Evolutionary conservation across 2,888 invertebrate genomes (phyloP).

Genomic region (Drepana falcataria): DNA sequence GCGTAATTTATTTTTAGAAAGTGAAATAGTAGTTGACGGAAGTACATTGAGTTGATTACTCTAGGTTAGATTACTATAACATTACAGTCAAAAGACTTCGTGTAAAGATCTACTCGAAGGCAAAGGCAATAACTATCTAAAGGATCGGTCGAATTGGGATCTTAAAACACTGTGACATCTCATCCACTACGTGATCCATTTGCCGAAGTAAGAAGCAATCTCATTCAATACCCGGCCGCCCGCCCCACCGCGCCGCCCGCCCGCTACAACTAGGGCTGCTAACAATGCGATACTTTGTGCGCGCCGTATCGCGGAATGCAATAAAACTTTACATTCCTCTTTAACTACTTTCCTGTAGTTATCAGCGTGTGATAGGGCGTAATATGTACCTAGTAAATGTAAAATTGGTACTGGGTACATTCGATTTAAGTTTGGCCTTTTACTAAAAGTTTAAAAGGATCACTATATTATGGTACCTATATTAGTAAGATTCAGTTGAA

Average conservation of each 20-base stretch:
- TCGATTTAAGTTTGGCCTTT: slow-evolving; percentile 22
- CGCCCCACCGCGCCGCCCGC: slow-evolving; percentile 28
- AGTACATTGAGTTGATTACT: background rate
- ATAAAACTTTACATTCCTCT: slow-evolving; percentile 74
- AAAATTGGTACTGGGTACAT: slow-evolving; percentile 15
- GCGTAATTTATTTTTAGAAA: background rate
- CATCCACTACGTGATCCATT: slow-evolving; percentile 80
- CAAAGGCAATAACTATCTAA: slow-evolving; percentile 44
- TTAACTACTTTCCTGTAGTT: slow-evolving; percentile 71
- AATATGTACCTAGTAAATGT: slow-evolving; percentile 22
- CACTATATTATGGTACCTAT: too few species aligned
- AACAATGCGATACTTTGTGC: slow-evolving; percentile 69
- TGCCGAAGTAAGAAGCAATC: slow-evolving; percentile 80
- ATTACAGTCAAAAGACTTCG: background rate
- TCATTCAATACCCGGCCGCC: slow-evolving; percentile 75
- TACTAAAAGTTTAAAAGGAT: background rate
- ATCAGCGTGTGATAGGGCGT: slow-evolving; percentile 54
- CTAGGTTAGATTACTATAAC: background rate
- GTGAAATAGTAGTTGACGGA: background rate
- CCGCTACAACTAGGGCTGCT: slow-evolving; percentile 53
- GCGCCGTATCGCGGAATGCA: slow-evolving; percentile 62
- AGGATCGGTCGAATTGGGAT: slow-evolving; percentile 71
- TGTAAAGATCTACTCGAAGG: slow-evolving; percentile 11
- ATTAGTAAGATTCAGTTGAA: background rate
- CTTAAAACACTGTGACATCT: slow-evolving; percentile 80